Conservation (phyloP, 2,113 vertebrate species). For the Tichodroma muraria region DNA sequence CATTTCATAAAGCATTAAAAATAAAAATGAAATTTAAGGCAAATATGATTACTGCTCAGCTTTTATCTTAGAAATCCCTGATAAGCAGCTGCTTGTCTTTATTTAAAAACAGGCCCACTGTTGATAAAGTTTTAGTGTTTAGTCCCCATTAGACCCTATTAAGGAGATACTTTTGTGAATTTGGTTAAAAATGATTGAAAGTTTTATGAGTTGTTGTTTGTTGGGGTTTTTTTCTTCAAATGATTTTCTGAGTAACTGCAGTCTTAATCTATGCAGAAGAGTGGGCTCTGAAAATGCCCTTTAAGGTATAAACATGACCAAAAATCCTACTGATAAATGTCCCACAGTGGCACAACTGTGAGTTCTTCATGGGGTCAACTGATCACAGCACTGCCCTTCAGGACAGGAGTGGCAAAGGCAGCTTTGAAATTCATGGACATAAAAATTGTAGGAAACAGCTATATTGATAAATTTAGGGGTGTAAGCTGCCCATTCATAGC, state of each 20-base stretch:
- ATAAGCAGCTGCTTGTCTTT: not conserved
- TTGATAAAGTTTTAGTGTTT: not conserved
- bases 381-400: not conserved
- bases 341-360: not conserved
- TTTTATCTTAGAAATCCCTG: slow-evolving; percentile 4
- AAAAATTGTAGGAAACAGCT: not conserved
- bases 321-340: not conserved
- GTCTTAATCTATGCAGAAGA: not conserved
- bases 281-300: not conserved
- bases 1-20: slow-evolving; percentile 43
- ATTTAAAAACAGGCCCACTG: not conserved
- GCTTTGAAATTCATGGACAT: not conserved
- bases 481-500: not conserved
- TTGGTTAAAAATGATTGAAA: not conserved
- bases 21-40: slow-evolving; percentile 3
- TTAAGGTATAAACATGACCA: not conserved
- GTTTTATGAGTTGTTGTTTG: not conserved
- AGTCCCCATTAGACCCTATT: not conserved
- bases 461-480: not conserved
- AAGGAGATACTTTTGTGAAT: not conserved
- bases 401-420: not conserved
- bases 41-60: not conserved
- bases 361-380: not conserved
- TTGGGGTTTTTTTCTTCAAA: not conserved
- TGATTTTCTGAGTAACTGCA: not conserved